These are phyloP conservation scores for Atherinosoma microstoma DNA, from an alignment of 2,797 vertebrate species.

Conservation along the genomic window DNA sequence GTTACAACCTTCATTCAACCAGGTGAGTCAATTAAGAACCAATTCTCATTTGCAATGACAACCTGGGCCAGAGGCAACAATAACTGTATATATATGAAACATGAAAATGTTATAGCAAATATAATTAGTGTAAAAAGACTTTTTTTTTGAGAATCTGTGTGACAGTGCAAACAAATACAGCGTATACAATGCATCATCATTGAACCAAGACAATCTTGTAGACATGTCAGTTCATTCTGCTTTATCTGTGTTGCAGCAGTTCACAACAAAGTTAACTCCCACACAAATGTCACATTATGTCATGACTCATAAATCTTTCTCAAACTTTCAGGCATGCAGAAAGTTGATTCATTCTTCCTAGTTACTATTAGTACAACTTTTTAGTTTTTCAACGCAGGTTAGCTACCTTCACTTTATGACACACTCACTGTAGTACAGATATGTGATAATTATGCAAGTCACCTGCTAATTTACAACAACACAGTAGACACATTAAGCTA, in stretches of 20 bases:
- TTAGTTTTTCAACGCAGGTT: constrained; percentile 42
- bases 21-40: too few species aligned
- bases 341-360: constrained; percentile 47
- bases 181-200: background rate
- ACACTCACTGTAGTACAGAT: background rate
- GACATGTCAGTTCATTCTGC: constrained; percentile 48
- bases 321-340: constrained; percentile 59
- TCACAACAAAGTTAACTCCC: background rate
- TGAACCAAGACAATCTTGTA: constrained; percentile 27
- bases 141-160: background rate
- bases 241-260: background rate
- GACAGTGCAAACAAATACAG: background rate
- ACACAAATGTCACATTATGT: background rate
- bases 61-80: too few species aligned
- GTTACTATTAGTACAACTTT: constrained; percentile 24
- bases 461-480: too few species aligned
- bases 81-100: background rate
- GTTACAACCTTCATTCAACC: too few species aligned
- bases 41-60: too few species aligned
- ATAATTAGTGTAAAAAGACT: background rate
- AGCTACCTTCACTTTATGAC: constrained; percentile 1
- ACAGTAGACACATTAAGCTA: too few species aligned
- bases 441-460: background rate
- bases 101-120: background rate
- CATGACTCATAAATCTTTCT: constrained; percentile 46